Percentiles rank a stretch among this genome's conserved stretches.
These are phyloP conservation scores for Antechinus stuartii DNA, from an alignment of 2,113 vertebrate species.

Conservation along the genomic window DNA sequence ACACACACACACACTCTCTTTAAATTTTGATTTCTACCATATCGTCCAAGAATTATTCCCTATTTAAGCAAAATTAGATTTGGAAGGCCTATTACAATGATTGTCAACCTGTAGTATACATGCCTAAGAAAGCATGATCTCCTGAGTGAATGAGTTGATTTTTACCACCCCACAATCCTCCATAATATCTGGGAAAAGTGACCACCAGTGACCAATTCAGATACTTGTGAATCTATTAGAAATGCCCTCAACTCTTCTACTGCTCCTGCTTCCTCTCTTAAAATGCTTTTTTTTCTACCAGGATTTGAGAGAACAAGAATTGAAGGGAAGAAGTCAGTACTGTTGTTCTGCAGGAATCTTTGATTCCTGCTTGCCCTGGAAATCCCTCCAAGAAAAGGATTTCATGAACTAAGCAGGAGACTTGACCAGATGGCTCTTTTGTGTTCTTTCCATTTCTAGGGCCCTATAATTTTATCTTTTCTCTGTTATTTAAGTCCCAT, in stretches of 20 bases:
- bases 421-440: neutral
- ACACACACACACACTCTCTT: neutral
- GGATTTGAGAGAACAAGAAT: neutral
- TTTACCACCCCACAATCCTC: neutral
- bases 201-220: too few relatives aligned
- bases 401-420: neutral
- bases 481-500: too few relatives aligned
- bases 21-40: neutral
- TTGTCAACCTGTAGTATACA: neutral
- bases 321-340: neutral
- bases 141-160: neutral
- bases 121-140: neutral
- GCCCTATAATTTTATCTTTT: too few relatives aligned
- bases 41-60: neutral
- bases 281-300: neutral
- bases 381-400: neutral
- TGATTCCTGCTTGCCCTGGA: too few relatives aligned
- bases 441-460: too few relatives aligned
- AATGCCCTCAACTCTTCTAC: neutral
- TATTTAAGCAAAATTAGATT: neutral
- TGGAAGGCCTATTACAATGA: neutral
- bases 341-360: neutral
- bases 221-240: neutral
- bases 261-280: neutral
- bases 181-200: neutral